phyloP scores from a whole-genome alignment of 2,113 vertebrate genomes.

The Todiramphus saurophagus region DNA sequence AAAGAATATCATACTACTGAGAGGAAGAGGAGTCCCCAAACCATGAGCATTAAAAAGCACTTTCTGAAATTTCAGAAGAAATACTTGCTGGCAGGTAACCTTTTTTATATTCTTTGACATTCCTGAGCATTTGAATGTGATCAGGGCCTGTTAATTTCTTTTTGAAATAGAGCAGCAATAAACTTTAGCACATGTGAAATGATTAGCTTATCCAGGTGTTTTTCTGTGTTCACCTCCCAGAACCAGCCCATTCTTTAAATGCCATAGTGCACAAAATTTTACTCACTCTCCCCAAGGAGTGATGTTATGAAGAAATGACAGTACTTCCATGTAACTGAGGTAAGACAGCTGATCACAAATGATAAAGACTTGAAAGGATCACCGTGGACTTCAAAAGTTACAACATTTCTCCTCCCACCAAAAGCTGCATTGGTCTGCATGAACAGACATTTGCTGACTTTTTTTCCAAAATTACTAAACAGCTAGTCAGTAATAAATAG shows the following conservation, averaged over 20 bases:
- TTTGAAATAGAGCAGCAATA: background rate
- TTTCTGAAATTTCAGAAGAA: background rate
- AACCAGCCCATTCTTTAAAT: background rate
- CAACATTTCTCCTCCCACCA: background rate
- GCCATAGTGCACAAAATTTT: background rate
- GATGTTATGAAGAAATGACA: background rate
- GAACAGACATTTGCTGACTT: background rate
- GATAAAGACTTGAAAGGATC: background rate
- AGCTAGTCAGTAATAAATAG: background rate
- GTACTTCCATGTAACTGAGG: background rate
- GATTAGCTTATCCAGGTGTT: background rate
- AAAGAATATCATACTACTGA: accelerated
- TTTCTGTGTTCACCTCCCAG: background rate
- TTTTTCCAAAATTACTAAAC: background rate
- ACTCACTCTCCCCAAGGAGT: background rate
- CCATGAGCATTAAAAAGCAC: background rate
- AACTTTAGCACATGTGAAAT: background rate
- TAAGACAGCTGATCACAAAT: background rate
- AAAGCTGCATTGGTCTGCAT: background rate
- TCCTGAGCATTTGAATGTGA: background rate
- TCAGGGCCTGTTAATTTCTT: background rate
- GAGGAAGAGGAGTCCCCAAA: background rate
- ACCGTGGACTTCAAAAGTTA: background rate
- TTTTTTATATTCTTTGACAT: background rate
- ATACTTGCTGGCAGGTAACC: background rate